Conservation (phyloP, 2,797 vertebrate genomes). For the Lerista edwardsae region DNA sequence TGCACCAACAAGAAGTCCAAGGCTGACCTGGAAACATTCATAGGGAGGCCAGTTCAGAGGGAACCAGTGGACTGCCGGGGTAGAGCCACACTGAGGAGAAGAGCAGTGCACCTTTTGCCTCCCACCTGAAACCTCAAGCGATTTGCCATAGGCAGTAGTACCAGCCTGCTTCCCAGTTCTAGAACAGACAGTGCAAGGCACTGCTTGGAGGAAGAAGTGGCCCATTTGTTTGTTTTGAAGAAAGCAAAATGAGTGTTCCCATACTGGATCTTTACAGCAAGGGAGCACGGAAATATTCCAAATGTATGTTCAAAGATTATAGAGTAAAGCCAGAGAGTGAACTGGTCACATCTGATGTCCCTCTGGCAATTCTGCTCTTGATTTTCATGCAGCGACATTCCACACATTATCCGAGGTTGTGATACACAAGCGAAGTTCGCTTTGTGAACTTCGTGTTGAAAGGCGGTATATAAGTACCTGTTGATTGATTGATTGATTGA, state of each 20-base stretch:
- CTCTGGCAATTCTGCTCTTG: neutral
- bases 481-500: too few relatives aligned
- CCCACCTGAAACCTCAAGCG: neutral
- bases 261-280: neutral
- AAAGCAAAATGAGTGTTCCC: neutral
- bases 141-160: neutral
- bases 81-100: neutral
- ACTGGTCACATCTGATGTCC: too few relatives aligned
- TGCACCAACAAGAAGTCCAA: neutral
- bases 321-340: too few relatives aligned
- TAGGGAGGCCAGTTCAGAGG: neutral
- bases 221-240: neutral
- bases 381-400: neutral
- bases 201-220: neutral
- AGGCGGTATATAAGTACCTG: too few relatives aligned
- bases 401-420: neutral
- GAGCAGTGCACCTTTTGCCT: too few relatives aligned
- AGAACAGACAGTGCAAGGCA: neutral
- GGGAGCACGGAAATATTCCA: neutral
- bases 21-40: neutral
- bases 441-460: too few relatives aligned
- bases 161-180: neutral
- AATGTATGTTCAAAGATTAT: too few relatives aligned
- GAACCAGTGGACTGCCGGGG: neutral
- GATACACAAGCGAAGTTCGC: too few relatives aligned